These are phyloP conservation scores for Coelinius sp. DNA, from an alignment of 2,888 invertebrate genomes.

Conservation along the genomic window DNA sequence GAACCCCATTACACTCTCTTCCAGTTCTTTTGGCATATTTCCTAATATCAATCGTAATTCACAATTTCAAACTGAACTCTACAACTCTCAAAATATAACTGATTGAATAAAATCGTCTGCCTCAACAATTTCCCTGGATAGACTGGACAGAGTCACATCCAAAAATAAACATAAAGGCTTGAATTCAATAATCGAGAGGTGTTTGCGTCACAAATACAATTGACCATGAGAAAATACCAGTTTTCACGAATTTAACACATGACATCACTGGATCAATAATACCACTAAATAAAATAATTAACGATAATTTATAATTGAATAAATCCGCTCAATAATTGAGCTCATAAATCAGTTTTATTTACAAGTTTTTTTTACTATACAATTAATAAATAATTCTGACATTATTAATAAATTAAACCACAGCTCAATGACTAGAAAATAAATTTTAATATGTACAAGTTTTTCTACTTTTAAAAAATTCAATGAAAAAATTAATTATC, in stretches of 20 bases:
- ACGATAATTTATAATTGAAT: not conserved
- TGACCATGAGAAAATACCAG: not conserved
- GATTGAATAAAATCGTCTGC: not conserved
- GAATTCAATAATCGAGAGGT: not conserved
- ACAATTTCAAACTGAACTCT: not conserved
- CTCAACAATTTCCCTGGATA: not conserved
- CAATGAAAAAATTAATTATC: not conserved
- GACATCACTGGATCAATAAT: too few relatives aligned
- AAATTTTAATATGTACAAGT: constrained; percentile 15
- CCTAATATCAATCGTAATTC: not conserved
- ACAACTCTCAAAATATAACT: not conserved
- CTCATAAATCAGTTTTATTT: constrained; percentile 11
- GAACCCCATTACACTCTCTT: constrained; percentile 79
- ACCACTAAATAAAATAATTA: not conserved
- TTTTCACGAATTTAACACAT: not conserved
- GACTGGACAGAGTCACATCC: not conserved
- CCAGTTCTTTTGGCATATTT: constrained; percentile 64
- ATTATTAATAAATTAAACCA: not conserved
- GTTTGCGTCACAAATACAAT: not conserved
- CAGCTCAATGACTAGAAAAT: constrained; percentile 25
- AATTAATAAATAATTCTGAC: constrained; percentile 5
- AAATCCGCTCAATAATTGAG: not conserved
- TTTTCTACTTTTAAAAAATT: not conserved
- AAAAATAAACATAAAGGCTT: not conserved
- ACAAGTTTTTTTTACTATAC: not conserved